Conservation (phyloP, 2,797 vertebrate genomes). For the Phrynocephalus vlangalii region DNA sequence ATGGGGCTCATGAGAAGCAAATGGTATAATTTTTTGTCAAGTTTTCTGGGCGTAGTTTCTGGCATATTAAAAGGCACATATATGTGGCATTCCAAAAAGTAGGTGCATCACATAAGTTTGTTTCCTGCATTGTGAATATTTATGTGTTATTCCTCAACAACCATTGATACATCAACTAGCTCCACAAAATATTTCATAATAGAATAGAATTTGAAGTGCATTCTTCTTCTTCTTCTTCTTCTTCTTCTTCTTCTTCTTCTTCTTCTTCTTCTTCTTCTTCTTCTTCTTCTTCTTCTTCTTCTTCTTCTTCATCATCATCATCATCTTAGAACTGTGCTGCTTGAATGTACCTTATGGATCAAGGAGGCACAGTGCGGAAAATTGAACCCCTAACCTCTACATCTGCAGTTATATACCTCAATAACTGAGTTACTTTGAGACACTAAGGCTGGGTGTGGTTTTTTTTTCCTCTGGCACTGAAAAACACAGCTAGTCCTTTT, state of each 20-base stretch:
- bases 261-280: no score
- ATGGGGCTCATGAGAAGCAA: slow-evolving; percentile 53
- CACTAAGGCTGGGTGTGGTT: slow-evolving; percentile 10
- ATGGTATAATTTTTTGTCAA: slow-evolving; percentile 51
- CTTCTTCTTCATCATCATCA: no score
- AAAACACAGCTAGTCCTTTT: slow-evolving; percentile 4
- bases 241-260: no score
- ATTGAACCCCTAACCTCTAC: no score
- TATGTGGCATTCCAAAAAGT: slow-evolving; percentile 12
- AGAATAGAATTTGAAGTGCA: neutral
- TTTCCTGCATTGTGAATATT: slow-evolving; percentile 43
- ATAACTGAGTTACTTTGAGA: slow-evolving; percentile 8
- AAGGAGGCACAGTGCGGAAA: no score
- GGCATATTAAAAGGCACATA: slow-evolving; percentile 15
- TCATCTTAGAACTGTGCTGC: no score
- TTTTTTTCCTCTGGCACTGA: slow-evolving; percentile 13
- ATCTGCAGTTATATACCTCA: no score
- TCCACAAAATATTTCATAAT: slow-evolving; percentile 9
- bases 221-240: no score
- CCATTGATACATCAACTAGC: slow-evolving; percentile 12
- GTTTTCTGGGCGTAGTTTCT: slow-evolving; percentile 31
- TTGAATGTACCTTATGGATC: no score
- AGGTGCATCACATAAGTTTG: neutral
- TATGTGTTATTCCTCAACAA: neutral
- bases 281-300: no score